Conservation (phyloP, 2,888 invertebrate species). For the Pheosia gnoma region DNA sequence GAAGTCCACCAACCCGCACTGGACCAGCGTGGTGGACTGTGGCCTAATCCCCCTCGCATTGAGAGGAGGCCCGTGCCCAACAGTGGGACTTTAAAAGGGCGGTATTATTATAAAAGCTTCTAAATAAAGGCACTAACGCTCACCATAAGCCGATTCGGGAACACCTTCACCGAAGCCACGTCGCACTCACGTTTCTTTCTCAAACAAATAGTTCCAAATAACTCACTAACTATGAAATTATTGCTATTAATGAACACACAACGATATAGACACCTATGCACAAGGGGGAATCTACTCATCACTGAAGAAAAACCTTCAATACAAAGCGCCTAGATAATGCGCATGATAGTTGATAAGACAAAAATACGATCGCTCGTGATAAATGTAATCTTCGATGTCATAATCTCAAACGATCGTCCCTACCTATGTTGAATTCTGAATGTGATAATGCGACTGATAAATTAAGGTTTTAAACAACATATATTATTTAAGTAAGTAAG, state of each 20-base stretch:
- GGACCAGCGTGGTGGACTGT: too few relatives aligned
- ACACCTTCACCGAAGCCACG: not conserved
- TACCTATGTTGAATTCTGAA: conserved; percentile 6
- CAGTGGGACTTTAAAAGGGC: too few relatives aligned
- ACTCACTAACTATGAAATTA: conserved; percentile 22
- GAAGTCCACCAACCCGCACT: too few relatives aligned
- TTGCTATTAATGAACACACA: conserved; percentile 20
- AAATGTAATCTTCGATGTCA: conserved; percentile 46
- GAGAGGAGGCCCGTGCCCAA: too few relatives aligned
- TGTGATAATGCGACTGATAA: conserved; percentile 16
- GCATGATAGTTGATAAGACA: conserved; percentile 49
- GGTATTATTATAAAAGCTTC: too few relatives aligned
- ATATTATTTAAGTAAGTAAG: not conserved
- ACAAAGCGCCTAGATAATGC: conserved; percentile 43
- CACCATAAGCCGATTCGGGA: conserved; percentile 16
- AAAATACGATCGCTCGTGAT: conserved; percentile 50
- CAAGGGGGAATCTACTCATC: conserved; percentile 40
- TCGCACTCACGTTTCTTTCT: conserved; percentile 19
- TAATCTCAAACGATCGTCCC: conserved; percentile 40
- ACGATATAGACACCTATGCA: conserved; percentile 35
- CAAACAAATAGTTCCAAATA: conserved; percentile 21
- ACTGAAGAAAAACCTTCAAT: conserved; percentile 41
- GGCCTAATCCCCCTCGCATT: too few relatives aligned
- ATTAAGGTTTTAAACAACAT: not conserved
- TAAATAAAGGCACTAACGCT: conserved; percentile 10